Percentiles rank a stretch among this genome's conserved stretches.
Evolutionary conservation across 2,888 invertebrate species (phyloP).

Genomic region (Dione vanillae): DNA sequence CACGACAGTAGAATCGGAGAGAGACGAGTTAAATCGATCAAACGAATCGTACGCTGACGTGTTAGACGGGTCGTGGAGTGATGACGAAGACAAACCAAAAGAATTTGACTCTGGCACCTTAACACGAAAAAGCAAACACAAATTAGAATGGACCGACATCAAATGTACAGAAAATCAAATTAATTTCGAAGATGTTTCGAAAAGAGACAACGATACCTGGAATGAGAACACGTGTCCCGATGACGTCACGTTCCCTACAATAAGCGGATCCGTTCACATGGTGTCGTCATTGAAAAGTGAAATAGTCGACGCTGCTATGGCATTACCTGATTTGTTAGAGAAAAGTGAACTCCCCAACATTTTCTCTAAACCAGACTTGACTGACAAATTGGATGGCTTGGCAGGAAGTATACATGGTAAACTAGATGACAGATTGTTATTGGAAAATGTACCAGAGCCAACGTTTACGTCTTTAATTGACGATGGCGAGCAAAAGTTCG

Average conservation of each 20-base stretch:
- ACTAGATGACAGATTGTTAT: conserved; percentile 52
- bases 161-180: conserved; percentile 50
- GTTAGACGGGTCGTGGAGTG: conserved; percentile 73
- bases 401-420: conserved; percentile 51
- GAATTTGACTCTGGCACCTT: conserved; percentile 52
- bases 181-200: conserved; percentile 53
- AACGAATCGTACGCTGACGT: conserved; percentile 80
- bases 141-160: conserved; percentile 69
- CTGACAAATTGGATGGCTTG: conserved; percentile 64
- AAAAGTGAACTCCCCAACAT: conserved; percentile 63
- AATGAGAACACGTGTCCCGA: conserved; percentile 91
- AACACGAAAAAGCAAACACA: conserved; percentile 55
- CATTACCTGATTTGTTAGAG: conserved; percentile 75
- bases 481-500: conserved; percentile 80
- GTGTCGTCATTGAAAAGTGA: conserved; percentile 88
- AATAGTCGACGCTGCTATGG: conserved; percentile 64
- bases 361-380: conserved; percentile 71
- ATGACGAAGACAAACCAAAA: conserved; percentile 49
- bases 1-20: conserved; percentile 69
- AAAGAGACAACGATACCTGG: conserved; percentile 87
- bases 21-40: conserved; percentile 72
- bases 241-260: conserved; percentile 91
- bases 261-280: conserved; percentile 90
- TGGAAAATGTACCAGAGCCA: conserved; percentile 65
- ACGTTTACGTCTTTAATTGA: conserved; percentile 73